Evolutionary conservation across 53 echinoderm and acorn worm species (phyloP), one percentile per base, ranked within the genome.

Genomic region (Temnopleurus reevesii): DNA sequence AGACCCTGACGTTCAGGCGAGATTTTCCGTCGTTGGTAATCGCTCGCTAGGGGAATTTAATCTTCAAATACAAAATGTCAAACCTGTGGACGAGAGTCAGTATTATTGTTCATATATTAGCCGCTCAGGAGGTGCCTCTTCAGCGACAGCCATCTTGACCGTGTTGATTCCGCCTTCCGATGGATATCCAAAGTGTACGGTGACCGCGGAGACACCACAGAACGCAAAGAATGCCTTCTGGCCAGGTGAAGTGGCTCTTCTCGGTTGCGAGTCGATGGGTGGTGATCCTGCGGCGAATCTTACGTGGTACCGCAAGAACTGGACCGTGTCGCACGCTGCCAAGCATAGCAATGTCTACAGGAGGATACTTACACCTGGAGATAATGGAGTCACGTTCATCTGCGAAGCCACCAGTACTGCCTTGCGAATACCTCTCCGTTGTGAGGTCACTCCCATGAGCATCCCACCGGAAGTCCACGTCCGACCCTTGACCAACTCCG

Each of bases 341-440:
- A 86, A 87, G 28, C 90, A 91, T 0, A 81, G 83, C 9, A 97
- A 92, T 46, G 91, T 94, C 41, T 92, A 95, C 80, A 84, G 90
- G 45, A 81, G 95, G 46, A 90, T 97, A 17, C 86, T 97, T 25
- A 90, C 91, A 28, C 97, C 92, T 30, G 92, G 92, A 53, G 97
- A 97, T 90, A 97, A 97, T 76, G 97, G 97, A 77, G 93, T 97
- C 35, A 77, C 86, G 8, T 97, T 97, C 57, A 86, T 89, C 23
- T 97, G 97, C 53, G 63, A 94, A 46, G 97, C 97, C 36, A 92
- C 94, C 29, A 95, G 97, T 81, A 95, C 94, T 55, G 97, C 97
- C 7, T 90, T 97, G 13, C 90, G 92, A 15, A 46, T 60, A 47
- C 97, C 94, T 0, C 86, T 89, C 7, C 77, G 21, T 10, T 97